Percentiles rank a stretch among this genome's conserved stretches.
phyloP scores from a whole-genome alignment of 2,888 invertebrate genomes.

The Lasioglossum vierecki region DNA sequence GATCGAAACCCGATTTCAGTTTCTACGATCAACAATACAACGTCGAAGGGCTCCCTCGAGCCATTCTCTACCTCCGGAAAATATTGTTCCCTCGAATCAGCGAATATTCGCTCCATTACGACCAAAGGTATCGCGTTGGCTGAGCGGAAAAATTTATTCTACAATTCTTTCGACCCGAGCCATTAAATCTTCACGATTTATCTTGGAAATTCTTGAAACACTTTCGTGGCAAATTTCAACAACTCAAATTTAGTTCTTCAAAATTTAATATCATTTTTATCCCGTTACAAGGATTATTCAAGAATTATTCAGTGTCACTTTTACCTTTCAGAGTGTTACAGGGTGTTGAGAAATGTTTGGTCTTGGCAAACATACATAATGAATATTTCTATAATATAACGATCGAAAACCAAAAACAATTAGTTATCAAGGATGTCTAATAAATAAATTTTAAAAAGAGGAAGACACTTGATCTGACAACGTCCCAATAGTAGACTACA shows the following conservation, averaged over 20 bases:
- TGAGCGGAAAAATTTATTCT: not conserved
- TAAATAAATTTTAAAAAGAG: no score
- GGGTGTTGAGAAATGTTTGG: no score
- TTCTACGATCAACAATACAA: slow-evolving; percentile 18
- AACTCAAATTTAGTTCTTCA: not conserved
- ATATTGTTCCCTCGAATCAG: slow-evolving; percentile 2
- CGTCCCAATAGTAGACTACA: no score
- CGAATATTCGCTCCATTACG: not conserved
- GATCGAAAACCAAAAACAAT: no score
- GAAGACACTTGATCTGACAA: no score
- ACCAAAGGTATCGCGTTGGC: not conserved
- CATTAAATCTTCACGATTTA: not conserved
- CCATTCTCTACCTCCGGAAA: not conserved
- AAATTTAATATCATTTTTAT: not conserved
- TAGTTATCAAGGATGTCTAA: no score
- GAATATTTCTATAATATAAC: no score
- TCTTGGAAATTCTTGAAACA: not conserved
- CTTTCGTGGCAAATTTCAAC: not conserved
- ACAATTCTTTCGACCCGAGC: not conserved
- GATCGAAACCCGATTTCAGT: slow-evolving; percentile 11
- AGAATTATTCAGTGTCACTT: not conserved
- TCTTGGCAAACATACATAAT: no score
- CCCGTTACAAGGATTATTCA: not conserved
- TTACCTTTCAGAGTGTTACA: not conserved
- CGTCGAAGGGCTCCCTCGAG: slow-evolving; percentile 18